Base-by-base conservation (phyloP, 1,140 invertebrate genomes). In the Laodelphax striatellus region DNA sequence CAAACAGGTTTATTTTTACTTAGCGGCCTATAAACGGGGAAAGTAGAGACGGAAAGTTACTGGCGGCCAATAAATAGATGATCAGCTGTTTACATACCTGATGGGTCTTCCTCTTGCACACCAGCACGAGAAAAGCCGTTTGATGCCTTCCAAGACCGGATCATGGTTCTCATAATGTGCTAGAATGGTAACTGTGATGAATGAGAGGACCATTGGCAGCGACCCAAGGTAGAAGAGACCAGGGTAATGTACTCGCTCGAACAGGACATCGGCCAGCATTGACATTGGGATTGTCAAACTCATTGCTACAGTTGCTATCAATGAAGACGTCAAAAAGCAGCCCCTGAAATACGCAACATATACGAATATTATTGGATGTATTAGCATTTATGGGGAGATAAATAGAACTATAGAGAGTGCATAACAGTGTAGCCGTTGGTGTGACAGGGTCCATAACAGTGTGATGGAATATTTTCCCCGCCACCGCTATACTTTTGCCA, bases 131-230 rank as follows among this genome's bases (percentile, higher is more conserved):
- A 58, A 62, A 14, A 57, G 28, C 52, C 60, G 61, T 22, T 44
- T 55, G 4, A 62, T 10, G 10, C 58, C 17, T 24, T 67, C 58
- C 14, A 62, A 31, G 34, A 67, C 53, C 8, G 91, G 90, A 76
- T 94, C 91, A 81, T 86, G 88, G 70, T 88, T 88, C 68, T 93
- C 88, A 68, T 87, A 91, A 71, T 91, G 84, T 38, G 86, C 82
- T 34, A 93, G 72, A 55, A 90, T 69, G 44, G 83, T 84, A 6
- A 91, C 81, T 53, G 82, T 80, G 58, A 92, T 73, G 71, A 93
- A 89, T 57, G 88, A 81, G 19, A 90, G 52, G 64, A 92, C 80
- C 75, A 92, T 84, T 42, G 89, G 88, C 67, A 90, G 68, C 2
- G 83, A 82, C 16, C 90, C 91, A 16, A 88, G 73, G 70, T 91